A percentile compares a stretch with the other conserved stretches of the same genome.
Evolutionary conservation across 1,140 invertebrate species (phyloP).

Genomic region (Lasaia peninsularis): DNA sequence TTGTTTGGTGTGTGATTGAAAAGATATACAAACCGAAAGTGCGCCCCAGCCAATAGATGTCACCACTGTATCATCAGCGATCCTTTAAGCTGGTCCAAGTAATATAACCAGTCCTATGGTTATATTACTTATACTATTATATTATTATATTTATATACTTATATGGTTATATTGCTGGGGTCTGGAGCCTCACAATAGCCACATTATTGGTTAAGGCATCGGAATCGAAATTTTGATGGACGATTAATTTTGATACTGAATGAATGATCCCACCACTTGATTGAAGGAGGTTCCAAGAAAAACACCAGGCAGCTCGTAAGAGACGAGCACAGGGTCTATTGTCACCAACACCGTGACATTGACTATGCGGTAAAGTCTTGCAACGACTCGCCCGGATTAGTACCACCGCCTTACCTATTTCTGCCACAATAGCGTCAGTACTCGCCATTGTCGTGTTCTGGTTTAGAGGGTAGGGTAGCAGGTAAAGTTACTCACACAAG

Average conservation of each 20-base stretch:
- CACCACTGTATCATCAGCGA: conserved; percentile 50
- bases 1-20: background rate
- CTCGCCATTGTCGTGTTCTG: no score
- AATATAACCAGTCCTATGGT: conserved; percentile 23
- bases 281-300: conserved; percentile 39
- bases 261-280: conserved; percentile 55
- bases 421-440: no score
- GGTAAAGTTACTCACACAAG: no score
- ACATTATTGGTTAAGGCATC: conserved; percentile 79
- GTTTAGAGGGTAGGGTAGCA: no score
- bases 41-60: conserved; percentile 79
- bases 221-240: conserved; percentile 68
- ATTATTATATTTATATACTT: no score
- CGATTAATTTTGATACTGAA: conserved; percentile 52
- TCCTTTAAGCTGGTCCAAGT: conserved; percentile 31
- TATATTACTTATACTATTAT: no score
- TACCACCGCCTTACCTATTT: no score
- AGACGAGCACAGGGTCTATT: no score
- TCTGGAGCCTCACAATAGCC: conserved; percentile 39
- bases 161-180: conserved; percentile 10
- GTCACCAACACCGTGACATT: no score
- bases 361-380: no score
- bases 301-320: no score
- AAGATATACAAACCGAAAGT: conserved; percentile 45
- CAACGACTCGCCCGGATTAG: no score